Percentiles rank a stretch among this genome's conserved stretches.
Evolutionary conservation across 2,113 vertebrate species (phyloP).

Genomic region (Eulemur rufifrons): DNA sequence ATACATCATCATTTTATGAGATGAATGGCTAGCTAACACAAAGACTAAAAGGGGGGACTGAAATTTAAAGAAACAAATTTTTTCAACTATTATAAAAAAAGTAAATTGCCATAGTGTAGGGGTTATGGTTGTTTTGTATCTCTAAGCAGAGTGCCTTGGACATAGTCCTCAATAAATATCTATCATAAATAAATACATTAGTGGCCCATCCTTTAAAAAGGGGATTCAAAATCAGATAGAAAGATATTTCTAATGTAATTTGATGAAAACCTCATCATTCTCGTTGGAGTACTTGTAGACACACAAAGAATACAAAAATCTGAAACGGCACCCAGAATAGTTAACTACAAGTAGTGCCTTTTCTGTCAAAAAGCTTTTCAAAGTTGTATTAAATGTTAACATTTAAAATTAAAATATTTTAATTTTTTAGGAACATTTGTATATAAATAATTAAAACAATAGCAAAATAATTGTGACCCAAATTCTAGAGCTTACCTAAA

Average conservation of each 20-base stretch:
- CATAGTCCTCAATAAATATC: neutral
- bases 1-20: neutral
- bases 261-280: neutral
- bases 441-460: neutral
- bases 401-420: neutral
- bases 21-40: neutral
- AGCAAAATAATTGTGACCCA: neutral
- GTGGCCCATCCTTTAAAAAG: neutral
- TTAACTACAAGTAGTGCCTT: neutral
- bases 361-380: neutral
- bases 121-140: neutral
- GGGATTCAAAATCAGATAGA: neutral
- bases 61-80: neutral
- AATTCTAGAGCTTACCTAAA: neutral
- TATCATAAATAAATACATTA: neutral
- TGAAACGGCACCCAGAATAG: neutral
- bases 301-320: neutral
- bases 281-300: neutral
- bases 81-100: neutral
- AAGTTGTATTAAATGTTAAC: neutral
- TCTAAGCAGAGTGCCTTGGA: neutral
- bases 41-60: neutral
- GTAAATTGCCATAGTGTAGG: neutral
- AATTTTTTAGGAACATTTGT: neutral
- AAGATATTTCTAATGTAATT: neutral